Evolutionary conservation across 2,113 vertebrate genomes (phyloP), one percentile per base, ranked within the genome.

Genomic region (Glareola pratincola): DNA sequence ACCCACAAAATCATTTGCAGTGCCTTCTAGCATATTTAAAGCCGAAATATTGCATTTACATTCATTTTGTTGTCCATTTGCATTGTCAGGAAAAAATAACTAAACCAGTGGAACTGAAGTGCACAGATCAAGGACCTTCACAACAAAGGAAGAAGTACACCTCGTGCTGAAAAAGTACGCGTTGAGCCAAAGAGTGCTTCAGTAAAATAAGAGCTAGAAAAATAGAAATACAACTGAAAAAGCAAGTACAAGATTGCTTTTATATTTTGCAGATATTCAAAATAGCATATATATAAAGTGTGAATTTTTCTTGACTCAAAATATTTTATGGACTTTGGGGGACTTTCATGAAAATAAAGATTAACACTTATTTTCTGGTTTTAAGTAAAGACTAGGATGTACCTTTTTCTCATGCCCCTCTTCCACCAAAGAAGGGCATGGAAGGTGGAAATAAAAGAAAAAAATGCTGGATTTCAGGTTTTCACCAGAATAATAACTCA

Each of bases 141-240:
- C 45, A 36, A 37, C 0, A 2, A 71, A 80, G 60, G 43, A 77
- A 60, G 32, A 45, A 54, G 59, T 17, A 60, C 51, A 71, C 22
- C 36, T 51, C 0, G 2, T 41, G 57, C 15, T 0, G 0, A 54
- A 67, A 30, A 39, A 63, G 30, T 22, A 19, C 26, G 6, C 47
- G 51, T 62, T 34, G 78, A 51, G 39, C 47, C 39, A 69, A 41
- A 77, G 72, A 62, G 11, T 34, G 29, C 41, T 76, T 47, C 34
- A n/a, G 37, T 17, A 71, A 59, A 74, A 43, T 19, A 81, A 85
- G 17, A 43, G 36, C 57, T 41, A 75, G 53, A 67, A 67, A 66
- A 43, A 16, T 7, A 67, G 56, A 69, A 54, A 87, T 53, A 24
- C 67, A 87, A 56, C 2, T 22, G 17, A 63, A 77, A 87, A 60